Evolutionary conservation across 2,888 invertebrate species (phyloP).

Genomic region (Mechanitis messenoides): DNA sequence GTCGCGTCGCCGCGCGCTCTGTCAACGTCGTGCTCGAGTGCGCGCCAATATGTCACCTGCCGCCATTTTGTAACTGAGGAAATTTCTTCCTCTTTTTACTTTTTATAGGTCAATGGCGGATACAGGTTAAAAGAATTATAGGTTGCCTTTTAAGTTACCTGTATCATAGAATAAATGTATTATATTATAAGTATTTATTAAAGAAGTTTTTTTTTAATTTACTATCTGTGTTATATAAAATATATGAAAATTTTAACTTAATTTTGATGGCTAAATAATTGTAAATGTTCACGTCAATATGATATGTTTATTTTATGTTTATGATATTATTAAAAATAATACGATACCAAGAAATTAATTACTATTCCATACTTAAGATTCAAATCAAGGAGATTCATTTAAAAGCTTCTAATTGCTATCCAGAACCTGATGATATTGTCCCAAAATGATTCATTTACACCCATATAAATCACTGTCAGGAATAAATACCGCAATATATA

Average conservation of each 20-base stretch:
- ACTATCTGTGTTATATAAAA: neutral
- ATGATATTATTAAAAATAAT: neutral
- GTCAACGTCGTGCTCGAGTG: conserved; percentile 48
- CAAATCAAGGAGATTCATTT: conserved; percentile 20
- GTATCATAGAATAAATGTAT: neutral
- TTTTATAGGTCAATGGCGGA: conserved; percentile 29
- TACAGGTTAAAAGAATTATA: conserved; percentile 21
- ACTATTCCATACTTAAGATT: conserved; percentile 12
- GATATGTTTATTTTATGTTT: neutral
- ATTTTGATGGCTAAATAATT: too few species aligned
- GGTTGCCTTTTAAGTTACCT: neutral
- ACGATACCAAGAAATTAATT: neutral
- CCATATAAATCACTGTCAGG: conserved; percentile 28
- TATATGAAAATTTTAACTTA: too few species aligned
- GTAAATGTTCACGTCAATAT: too few species aligned
- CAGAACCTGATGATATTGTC: conserved; percentile 25
- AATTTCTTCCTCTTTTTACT: conserved; percentile 21
- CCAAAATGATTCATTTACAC: conserved; percentile 29
- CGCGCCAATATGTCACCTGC: conserved; percentile 45
- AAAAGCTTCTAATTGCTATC: conserved; percentile 27
- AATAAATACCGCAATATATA: conserved; percentile 18
- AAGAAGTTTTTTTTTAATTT: too few species aligned
- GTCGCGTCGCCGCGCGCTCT: conserved; percentile 39
- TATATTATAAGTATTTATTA: neutral
- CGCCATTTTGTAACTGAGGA: conserved; percentile 32